Percentiles rank a stretch among this genome's conserved stretches.
phyloP scores from a whole-genome alignment of 2,113 vertebrate genomes.

The Porphyrio hochstetteri region DNA sequence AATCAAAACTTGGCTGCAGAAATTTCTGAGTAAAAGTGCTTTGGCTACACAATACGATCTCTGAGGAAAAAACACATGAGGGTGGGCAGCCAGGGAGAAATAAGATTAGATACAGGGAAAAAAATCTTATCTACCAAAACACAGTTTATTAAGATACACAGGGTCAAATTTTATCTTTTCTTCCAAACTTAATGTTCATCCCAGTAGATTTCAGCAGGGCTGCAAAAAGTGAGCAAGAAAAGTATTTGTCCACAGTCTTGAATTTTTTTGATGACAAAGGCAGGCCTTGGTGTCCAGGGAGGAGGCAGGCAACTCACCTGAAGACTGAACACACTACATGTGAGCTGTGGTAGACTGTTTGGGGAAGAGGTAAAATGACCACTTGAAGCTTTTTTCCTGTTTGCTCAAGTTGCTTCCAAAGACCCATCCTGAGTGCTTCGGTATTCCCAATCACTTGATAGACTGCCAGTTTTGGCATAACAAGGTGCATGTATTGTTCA shows the following conservation, averaged over 20 bases:
- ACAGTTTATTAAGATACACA: background rate
- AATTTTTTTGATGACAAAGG: background rate
- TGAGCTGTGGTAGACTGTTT: background rate
- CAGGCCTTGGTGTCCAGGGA: background rate
- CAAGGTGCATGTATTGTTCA: background rate
- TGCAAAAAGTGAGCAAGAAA: background rate
- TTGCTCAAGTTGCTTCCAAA: background rate
- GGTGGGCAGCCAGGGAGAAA: background rate
- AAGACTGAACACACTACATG: background rate
- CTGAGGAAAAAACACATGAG: background rate
- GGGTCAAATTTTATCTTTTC: background rate
- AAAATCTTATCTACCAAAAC: background rate
- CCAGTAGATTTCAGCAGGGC: background rate
- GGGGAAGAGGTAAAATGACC: background rate
- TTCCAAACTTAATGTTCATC: background rate
- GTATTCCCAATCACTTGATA: background rate
- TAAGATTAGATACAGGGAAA: background rate
- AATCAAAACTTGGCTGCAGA: slow-evolving; percentile 5
- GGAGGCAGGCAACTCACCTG: background rate
- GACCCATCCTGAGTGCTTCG: background rate
- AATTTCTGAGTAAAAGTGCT: background rate
- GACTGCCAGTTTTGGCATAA: background rate
- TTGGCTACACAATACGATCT: background rate
- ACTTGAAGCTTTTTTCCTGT: background rate
- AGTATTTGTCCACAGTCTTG: background rate